These are phyloP conservation scores for Aelia acuminata DNA, from an alignment of 2,888 invertebrate genomes.

Conservation along the genomic window DNA sequence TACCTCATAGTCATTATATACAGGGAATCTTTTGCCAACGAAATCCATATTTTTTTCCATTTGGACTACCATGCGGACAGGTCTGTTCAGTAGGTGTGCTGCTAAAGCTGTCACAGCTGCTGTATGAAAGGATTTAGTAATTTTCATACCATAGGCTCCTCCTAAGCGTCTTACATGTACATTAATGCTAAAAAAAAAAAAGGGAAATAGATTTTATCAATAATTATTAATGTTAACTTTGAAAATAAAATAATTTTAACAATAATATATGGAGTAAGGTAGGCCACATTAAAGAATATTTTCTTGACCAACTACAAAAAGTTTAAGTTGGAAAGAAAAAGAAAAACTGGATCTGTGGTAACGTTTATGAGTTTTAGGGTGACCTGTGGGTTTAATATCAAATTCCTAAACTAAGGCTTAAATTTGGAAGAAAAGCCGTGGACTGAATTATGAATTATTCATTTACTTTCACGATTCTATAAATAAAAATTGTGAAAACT, in stretches of 20 bases:
- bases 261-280: too few species aligned
- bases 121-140: conserved; percentile 74
- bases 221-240: neutral
- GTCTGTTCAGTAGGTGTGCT: conserved; percentile 75
- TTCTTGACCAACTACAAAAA: too few species aligned
- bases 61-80: conserved; percentile 80
- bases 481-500: too few species aligned
- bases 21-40: conserved; percentile 78
- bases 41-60: conserved; percentile 81
- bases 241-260: neutral
- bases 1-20: conserved; percentile 77
- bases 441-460: too few species aligned
- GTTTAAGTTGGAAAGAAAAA: too few species aligned
- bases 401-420: too few species aligned
- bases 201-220: neutral
- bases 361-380: too few species aligned
- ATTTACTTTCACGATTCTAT: too few species aligned
- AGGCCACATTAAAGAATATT: too few species aligned
- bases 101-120: conserved; percentile 81
- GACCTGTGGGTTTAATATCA: too few species aligned
- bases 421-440: too few species aligned
- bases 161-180: conserved; percentile 81
- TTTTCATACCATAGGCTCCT: conserved; percentile 86
- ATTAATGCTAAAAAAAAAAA: conserved; percentile 74
- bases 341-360: too few species aligned